These are phyloP conservation scores for Nysson spinosus DNA, from an alignment of 2,888 invertebrate species.

Conservation along the genomic window DNA sequence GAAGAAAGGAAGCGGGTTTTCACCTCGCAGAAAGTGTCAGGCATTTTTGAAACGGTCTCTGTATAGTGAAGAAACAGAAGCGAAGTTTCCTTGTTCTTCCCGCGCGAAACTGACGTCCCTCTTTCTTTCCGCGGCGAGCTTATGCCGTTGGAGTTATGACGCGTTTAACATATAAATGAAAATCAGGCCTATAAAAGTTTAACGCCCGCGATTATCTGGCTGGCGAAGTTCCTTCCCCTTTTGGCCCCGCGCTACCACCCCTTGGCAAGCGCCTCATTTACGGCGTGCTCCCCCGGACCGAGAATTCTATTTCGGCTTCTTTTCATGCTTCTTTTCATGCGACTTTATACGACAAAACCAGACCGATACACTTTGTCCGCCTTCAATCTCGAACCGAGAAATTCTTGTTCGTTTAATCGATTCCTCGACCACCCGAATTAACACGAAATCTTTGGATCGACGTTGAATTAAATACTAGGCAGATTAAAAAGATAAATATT, in stretches of 20 bases:
- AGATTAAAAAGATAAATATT: no score
- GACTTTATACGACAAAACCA: conserved; percentile 39
- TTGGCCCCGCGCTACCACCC: conserved; percentile 10
- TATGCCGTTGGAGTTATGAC: conserved; percentile 60
- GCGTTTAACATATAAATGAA: conserved; percentile 74
- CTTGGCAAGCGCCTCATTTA: conserved; percentile 52
- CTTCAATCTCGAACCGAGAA: not conserved
- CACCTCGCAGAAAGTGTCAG: no score
- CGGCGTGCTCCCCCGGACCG: conserved; percentile 67
- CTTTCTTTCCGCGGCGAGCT: conserved; percentile 6
- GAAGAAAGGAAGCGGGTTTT: no score
- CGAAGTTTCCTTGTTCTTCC: not conserved
- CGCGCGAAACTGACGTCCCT: conserved; percentile 9
- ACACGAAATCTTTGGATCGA: no score
- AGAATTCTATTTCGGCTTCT: conserved; percentile 67
- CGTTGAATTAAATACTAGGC: no score
- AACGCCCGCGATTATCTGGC: conserved; percentile 69
- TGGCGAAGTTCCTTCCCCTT: conserved; percentile 37
- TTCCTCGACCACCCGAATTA: not conserved
- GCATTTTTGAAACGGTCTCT: no score
- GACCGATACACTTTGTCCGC: conserved; percentile 23
- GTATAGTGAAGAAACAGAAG: not conserved
- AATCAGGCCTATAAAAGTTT: conserved; percentile 73
- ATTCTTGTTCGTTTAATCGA: not conserved
- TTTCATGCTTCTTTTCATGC: conserved; percentile 53